Conservation (phyloP, 2,888 invertebrate genomes). For the Nomada lathburiana region DNA sequence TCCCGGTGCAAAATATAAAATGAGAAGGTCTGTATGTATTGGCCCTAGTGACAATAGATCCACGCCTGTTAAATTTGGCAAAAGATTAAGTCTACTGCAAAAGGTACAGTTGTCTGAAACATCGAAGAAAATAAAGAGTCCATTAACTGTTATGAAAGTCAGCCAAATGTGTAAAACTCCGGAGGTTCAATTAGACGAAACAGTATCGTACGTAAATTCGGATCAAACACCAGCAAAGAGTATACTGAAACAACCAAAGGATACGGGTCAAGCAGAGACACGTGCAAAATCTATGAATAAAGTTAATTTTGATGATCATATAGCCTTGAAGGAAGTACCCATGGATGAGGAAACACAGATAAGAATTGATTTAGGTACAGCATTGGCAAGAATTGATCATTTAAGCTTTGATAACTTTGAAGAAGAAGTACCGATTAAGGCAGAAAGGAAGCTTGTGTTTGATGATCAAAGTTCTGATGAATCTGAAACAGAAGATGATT, state of each 20-base stretch:
- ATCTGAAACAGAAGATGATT: not conserved
- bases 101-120: constrained; percentile 60
- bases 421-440: constrained; percentile 20
- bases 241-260: constrained; percentile 76
- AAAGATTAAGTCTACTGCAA: constrained; percentile 53
- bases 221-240: constrained; percentile 79
- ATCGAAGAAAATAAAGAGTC: constrained; percentile 63
- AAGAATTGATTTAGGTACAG: constrained; percentile 56
- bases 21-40: constrained; percentile 29
- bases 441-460: constrained; percentile 67
- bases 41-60: not conserved
- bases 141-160: constrained; percentile 76
- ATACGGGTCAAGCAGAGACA: constrained; percentile 22
- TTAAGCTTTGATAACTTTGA: constrained; percentile 53
- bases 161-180: constrained; percentile 77
- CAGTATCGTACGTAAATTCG: constrained; percentile 78
- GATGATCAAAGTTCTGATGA: constrained; percentile 62
- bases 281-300: constrained; percentile 70
- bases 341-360: constrained; percentile 58
- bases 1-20: constrained; percentile 4
- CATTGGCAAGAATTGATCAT: constrained; percentile 68
- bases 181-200: constrained; percentile 73
- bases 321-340: constrained; percentile 65
- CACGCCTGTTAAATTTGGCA: constrained; percentile 18
- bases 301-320: constrained; percentile 78